Base-by-base conservation (phyloP, 2,113 vertebrate genomes). In the Odocoileus virginianus region DNA sequence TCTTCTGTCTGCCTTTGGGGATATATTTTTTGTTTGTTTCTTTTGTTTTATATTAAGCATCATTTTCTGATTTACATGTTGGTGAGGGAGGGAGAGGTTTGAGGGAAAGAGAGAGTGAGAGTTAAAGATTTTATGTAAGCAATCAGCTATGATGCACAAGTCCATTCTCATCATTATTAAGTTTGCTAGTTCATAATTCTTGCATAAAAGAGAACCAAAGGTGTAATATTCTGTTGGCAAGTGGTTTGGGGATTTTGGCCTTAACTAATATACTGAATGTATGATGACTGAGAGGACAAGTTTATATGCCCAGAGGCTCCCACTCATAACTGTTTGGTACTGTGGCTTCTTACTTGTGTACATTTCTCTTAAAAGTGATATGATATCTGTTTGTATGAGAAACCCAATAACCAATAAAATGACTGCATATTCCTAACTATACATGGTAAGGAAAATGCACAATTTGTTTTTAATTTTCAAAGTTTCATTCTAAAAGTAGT, bases 401-500 rank as follows among this genome's bases (percentile, higher is more conserved):
- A 97, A 89, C n/a, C 87, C 94, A 96, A 23, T 98, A 98, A 98
- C 97, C 89, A 94, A n/a, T 91, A 97, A 96, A 90, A 98, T 95
- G 98, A 98, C 98, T 28, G 98, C 98, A 97, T 97, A 55, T 97
- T 98, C 97, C 98, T 98, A 52, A 87, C 97, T 94, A 28, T 23
- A 23, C 13, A 12, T 40, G 61, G 94, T 89, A 55, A 97, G 97
- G 98, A 98, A 95, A 87, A 94, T 97, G 98, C 97, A 97, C 95
- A 94, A 76, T 92, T 93, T 61, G 58, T 98, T 98, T 98, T 97
- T 98, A 97, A 96, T 82, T 97, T 97, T 89, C 94, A 87, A 94
- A 93, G 45, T 95, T 96, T 95, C 97, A 96, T 97, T 96, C 96
- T 98, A 95, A 97, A 98, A 87, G 91, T 98, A 98, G 98, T 88